A percentile compares a stretch with the other conserved stretches of the same genome.
phyloP scores from a whole-genome alignment of 2,888 invertebrate genomes.

The Melanostoma scalare region DNA sequence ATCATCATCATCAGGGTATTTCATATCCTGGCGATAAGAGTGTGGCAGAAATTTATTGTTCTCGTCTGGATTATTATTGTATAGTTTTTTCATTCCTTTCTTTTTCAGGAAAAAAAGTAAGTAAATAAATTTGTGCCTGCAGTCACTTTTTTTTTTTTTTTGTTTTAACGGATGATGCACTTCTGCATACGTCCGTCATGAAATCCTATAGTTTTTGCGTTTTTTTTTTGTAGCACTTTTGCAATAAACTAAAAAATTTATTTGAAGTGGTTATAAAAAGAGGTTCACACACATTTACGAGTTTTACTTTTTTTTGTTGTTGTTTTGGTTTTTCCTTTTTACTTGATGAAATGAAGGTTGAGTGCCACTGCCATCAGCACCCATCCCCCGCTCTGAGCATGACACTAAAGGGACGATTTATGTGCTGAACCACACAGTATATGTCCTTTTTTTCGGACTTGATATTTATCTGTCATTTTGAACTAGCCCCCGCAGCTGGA shows the following conservation, averaged over 20 bases:
- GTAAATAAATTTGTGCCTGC: constrained; percentile 60
- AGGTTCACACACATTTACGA: constrained; percentile 32
- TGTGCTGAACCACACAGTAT: constrained; percentile 24
- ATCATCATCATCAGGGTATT: constrained; percentile 68
- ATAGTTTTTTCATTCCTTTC: constrained; percentile 10
- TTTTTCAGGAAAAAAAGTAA: constrained; percentile 55
- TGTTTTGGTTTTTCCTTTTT: constrained; percentile 41
- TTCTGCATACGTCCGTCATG: constrained; percentile 61
- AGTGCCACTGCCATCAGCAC: neutral
- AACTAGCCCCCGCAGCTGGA: constrained; percentile 36
- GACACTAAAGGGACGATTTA: constrained; percentile 61
- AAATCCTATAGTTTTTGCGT: constrained; percentile 20
- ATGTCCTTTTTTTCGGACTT: constrained; percentile 48
- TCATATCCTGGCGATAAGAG: constrained; percentile 60
- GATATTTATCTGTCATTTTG: constrained; percentile 61
- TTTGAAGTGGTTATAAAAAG: constrained; percentile 65
- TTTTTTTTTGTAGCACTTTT: constrained; percentile 25
- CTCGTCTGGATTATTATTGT: constrained; percentile 72
- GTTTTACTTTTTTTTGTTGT: neutral
- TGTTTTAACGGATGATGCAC: constrained; percentile 60
- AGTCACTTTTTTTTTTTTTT: constrained; percentile 16
- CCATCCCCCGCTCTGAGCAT: constrained; percentile 18
- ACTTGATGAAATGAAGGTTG: constrained; percentile 49
- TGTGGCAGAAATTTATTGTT: constrained; percentile 68
- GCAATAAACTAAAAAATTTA: constrained; percentile 69